phyloP scores from a whole-genome alignment of 2,888 invertebrate genomes.

The Pristionchus entomophagus region DNA sequence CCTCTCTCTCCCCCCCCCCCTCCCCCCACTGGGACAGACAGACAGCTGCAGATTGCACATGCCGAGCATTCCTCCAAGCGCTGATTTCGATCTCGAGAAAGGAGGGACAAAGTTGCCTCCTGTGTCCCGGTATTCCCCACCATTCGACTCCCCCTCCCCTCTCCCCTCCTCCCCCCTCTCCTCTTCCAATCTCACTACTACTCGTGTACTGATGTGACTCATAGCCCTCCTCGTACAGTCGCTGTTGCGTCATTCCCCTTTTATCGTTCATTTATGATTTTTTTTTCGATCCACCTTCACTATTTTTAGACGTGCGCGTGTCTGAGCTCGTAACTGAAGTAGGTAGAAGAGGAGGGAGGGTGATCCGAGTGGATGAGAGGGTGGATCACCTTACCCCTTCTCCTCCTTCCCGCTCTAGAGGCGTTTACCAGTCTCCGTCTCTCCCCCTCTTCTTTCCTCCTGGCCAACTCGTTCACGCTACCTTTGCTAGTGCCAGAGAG shows the following conservation, averaged over 20 bases:
- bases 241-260: too few relatives aligned
- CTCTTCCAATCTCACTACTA: constrained; percentile 10
- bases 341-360: not conserved
- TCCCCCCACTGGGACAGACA: not conserved
- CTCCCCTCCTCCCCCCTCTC: not conserved
- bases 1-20: not conserved
- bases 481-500: not conserved
- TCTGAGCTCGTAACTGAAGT: not conserved
- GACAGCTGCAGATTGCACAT: constrained; percentile 7
- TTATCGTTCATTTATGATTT: not conserved
- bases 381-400: constrained; percentile 25
- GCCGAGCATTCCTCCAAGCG: not conserved
- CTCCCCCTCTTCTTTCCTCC: not conserved
- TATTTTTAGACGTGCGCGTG: not conserved
- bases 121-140: not conserved
- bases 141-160: not conserved
- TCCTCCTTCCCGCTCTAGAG: not conserved
- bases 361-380: constrained; percentile 11
- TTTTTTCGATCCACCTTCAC: not conserved
- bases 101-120: constrained; percentile 3
- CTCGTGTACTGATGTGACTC: constrained; percentile 15
- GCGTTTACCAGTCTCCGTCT: not conserved
- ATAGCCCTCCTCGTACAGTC: not conserved
- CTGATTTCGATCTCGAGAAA: constrained; percentile 24
- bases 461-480: constrained; percentile 38